A percentile compares a stretch with the other conserved stretches of the same genome.
Evolutionary conservation across 1,140 invertebrate genomes (phyloP).

Genomic region (Heliconius melpomene): DNA sequence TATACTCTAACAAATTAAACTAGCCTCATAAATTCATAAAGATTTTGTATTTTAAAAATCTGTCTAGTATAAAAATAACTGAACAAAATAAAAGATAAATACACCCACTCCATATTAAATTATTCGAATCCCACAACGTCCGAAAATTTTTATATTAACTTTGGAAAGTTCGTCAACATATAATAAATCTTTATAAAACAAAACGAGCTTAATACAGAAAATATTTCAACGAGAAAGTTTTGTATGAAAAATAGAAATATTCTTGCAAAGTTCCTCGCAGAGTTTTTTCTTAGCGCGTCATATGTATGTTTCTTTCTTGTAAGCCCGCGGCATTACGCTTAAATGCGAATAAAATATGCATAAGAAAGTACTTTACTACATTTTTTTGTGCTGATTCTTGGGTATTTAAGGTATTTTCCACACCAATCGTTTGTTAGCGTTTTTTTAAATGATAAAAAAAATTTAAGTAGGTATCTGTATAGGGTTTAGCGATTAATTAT

Average conservation of each 20-base stretch:
- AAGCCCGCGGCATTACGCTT: slow-evolving; percentile 22
- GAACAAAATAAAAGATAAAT: not conserved
- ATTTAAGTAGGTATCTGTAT: too few species aligned
- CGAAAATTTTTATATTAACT: slow-evolving; percentile 3
- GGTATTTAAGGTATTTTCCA: not conserved
- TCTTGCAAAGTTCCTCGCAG: not conserved
- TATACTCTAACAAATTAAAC: not conserved
- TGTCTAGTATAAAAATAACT: not conserved
- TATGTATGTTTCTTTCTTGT: slow-evolving; percentile 14
- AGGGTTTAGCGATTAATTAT: too few species aligned
- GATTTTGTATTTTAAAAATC: not conserved
- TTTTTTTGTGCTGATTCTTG: slow-evolving; percentile 2
- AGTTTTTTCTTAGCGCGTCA: slow-evolving; percentile 21
- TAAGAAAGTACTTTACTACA: slow-evolving; percentile 20
- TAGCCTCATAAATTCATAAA: not conserved
- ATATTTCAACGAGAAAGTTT: slow-evolving; percentile 6
- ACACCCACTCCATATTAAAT: not conserved
- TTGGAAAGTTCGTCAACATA: slow-evolving; percentile 10
- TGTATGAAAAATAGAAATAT: slow-evolving; percentile 10
- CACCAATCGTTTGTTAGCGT: not conserved
- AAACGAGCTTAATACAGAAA: slow-evolving; percentile 6
- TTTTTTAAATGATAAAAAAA: not conserved
- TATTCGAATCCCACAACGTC: slow-evolving; percentile 4
- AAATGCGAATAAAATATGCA: slow-evolving; percentile 34
- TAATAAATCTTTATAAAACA: slow-evolving; percentile 3